Evolutionary conservation across 2,797 vertebrate species (phyloP), one percentile per base, ranked within the genome.

Genomic region (Micrastur ruficollis): DNA sequence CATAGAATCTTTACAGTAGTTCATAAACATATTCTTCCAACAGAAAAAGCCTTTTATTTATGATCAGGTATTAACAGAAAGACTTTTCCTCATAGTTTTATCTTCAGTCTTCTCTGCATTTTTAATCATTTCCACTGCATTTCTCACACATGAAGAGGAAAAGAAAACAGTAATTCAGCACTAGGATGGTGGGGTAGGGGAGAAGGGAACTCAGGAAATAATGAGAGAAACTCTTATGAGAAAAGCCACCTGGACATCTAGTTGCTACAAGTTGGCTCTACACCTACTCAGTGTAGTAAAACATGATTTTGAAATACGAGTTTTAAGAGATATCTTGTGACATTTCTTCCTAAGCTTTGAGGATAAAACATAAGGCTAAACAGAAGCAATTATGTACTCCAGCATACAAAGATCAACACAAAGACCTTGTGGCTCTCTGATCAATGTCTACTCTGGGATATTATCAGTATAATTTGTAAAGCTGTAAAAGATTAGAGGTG

Each of bases 341-440:
- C 65, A 80, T 82, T 78, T 92, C 74, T 52, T 62, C 26, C 56
- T 82, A 82, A 82, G 68, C 40, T 87, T 49, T 78, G 53, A 93
- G 53, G 49, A 93, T 96, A 72, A 95, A 90, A 78, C 34, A 32
- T 29, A 74, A 89, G 47, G 59, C 78, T 83, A 73, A 92, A 85
- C 6, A 79, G 50, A 80, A 94, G 11, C 56, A 83, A 68, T 16
- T 32, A 50, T 5, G 22, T 27, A 73, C 56, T 81, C 31, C 38
- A 76, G 62, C 38, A 22, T 31, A 70, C 27, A 89, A 75, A 75
- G 46, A 85, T 38, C 49, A 93, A 76, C 53, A 86, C 15, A 72
- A 81, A 86, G 70, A 87, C 36, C 49, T 95, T 52, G 47, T 13
- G 25, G 29, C 9, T 44, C 44, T 78, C 78, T 59, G 83, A 86